phyloP scores from a whole-genome alignment of 1,140 invertebrate genomes.

The Halictus rubicundus region DNA sequence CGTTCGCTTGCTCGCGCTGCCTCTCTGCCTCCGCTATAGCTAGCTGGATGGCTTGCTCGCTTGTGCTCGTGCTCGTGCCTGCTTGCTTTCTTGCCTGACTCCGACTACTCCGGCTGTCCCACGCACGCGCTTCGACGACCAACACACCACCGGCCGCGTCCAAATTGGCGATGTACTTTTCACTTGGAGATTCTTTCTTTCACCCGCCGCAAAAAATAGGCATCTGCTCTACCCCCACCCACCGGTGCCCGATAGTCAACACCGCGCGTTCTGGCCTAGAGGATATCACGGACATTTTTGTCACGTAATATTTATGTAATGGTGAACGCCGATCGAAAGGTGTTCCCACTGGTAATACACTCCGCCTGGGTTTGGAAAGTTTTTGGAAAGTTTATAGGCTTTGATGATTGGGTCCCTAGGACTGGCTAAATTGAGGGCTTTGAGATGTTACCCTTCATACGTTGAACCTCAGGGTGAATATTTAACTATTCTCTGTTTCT shows the following conservation, averaged over 20 bases:
- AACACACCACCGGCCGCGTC: conserved; percentile 27
- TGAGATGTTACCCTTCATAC: no score
- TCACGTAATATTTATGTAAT: neutral
- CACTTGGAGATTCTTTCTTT: conserved; percentile 36
- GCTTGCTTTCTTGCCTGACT: neutral
- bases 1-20: conserved; percentile 23
- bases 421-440: no score
- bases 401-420: no score
- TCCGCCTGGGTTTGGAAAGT: neutral
- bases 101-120: conserved; percentile 29
- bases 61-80: neutral
- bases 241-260: neutral
- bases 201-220: conserved; percentile 48
- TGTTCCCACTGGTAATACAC: neutral
- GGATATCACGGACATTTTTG: neutral
- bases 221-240: neutral
- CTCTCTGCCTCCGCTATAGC: conserved; percentile 11
- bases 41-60: conserved; percentile 25
- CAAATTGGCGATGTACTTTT: conserved; percentile 63
- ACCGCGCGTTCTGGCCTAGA: neutral
- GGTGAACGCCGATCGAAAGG: neutral
- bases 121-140: conserved; percentile 50
- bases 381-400: neutral
- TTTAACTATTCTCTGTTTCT: no score
- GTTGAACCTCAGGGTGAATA: no score